Base-by-base conservation (phyloP, 92 coral and sea anemone genomes). In the Diadumene lineata region DNA sequence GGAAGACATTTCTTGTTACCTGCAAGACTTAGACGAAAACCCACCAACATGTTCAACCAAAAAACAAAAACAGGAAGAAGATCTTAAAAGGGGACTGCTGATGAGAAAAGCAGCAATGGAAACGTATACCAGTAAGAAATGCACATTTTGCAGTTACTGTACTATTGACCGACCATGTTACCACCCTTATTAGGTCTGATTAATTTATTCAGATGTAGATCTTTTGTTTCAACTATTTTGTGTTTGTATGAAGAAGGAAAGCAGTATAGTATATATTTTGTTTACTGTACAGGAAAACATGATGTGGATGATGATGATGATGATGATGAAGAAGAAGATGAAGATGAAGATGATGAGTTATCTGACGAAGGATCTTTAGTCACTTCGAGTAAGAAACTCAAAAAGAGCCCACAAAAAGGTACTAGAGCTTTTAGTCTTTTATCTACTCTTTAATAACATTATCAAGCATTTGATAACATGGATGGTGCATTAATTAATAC, bases 101-200 rank as follows among this genome's bases (percentile, higher is more conserved):
- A 75, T 75, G 80, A 10, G 80, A 64, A 63, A 75, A 34, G 80
- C 77, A 0, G 80, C 79, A 50, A 75, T 75, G 80, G 80, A 58
- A 17, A 75, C 80, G 30, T 72, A 75, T 66, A 50, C 75, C 53
- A 75, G 80, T 75, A 75, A 75, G 58, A 21, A 66, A 29, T 60
- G 11, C 10, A 44, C 17, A 44, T 44, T 8, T 44, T 8, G 10
- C 51, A 44, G n/a, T n/a, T n/a, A n/a, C n/a, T n/a, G n/a, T n/a
- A n/a, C n/a, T n/a, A n/a, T n/a, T n/a, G n/a, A n/a, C n/a, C n/a
- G n/a, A n/a, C n/a, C n/a, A n/a, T n/a, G n/a, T n/a, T n/a, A n/a
- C n/a, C n/a, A n/a, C n/a, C n/a, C n/a, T n/a, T n/a, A n/a, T n/a
- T n/a, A n/a, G n/a, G n/a, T n/a, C n/a, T n/a, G n/a, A n/a, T n/a